Conservation (phyloP, 2,888 invertebrate species). For the Andrena hattorfiana region DNA sequence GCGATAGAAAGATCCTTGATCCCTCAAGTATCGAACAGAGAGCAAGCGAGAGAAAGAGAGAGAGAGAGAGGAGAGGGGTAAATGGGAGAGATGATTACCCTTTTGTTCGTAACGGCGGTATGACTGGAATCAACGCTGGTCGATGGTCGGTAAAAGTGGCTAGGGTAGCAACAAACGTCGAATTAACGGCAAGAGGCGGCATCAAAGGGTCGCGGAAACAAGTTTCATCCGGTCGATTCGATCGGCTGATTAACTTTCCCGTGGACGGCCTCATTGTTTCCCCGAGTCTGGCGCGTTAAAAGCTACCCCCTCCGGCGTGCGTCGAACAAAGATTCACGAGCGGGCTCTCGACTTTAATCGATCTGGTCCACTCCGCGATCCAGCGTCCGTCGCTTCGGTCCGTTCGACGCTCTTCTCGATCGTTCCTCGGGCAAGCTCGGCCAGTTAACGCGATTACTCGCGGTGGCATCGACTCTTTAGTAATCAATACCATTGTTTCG, state of each 20-base stretch:
- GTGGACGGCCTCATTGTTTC: constrained; percentile 29
- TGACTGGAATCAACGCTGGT: constrained; percentile 21
- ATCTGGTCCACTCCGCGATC: not conserved
- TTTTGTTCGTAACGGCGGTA: constrained; percentile 27
- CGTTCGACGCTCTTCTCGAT: not conserved
- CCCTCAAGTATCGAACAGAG: not conserved
- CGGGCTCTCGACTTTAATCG: not conserved
- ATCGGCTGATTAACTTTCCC: constrained; percentile 56
- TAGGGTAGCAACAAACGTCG: constrained; percentile 51
- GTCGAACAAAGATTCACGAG: constrained; percentile 10
- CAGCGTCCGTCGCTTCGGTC: not conserved
- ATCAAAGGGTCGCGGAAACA: constrained; percentile 42
- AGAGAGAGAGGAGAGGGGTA: not conserved
- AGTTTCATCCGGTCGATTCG: constrained; percentile 36
- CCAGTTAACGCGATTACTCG: not conserved
- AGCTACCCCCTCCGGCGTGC: not conserved
- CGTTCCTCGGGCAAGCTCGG: not conserved
- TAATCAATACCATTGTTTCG: not conserved
- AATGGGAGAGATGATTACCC: constrained; percentile 20
- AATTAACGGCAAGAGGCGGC: constrained; percentile 49
- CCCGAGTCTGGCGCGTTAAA: constrained; percentile 2
- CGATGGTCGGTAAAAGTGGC: constrained; percentile 32
- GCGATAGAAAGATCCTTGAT: constrained; percentile 1
- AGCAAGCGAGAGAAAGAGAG: not conserved
- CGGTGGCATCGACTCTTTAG: not conserved